Base-by-base conservation (phyloP, 2,113 vertebrate species). In the Sialia sialis region DNA sequence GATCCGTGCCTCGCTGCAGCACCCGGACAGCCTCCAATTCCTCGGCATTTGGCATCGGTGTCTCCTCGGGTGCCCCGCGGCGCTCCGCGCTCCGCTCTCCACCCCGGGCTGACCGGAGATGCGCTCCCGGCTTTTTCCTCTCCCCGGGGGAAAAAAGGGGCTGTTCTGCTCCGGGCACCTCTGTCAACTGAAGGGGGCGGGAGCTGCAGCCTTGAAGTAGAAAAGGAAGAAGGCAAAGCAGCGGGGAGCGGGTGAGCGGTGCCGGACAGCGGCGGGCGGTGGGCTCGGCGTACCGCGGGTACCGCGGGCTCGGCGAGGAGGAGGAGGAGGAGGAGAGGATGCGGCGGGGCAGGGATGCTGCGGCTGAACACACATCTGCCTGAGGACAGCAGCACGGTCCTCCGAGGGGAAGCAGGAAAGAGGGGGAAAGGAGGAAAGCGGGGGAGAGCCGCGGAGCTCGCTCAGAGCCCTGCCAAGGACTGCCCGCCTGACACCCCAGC, bases 111-210 rank as follows among this genome's bases (percentile, higher is more conserved):
- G 55, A 64, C 88, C 88, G 5, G 43, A 6, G 79, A 52, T 5
- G 34, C 26, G 23, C 84, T 72, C 39, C n/a, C 9, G 48, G 55
- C 4, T 23, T 89, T 64, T 60, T 51, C 49, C 52, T 44, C 72
- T 78, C 26, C 26, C 38, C 1, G 14, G 32, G 36, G 13, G 25
- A 59, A 79, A 79, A 75, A 32, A 11, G 78, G 70, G 84, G 78
- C 54, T 41, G 75, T 59, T 88, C 93, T 60, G 86, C 80, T 88
- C 86, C 75, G 36, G 72, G 75, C 88, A 92, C 36, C 78, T 80
- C 72, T 75, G 87, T 80, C 93, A 60, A 72, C 87, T 90, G 92
- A 90, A 91, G 39, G 80, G 94, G 94, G 94, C 77, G 95, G 93
- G 91, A 87, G 94, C 87, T 79, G 76, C 62, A 86, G 83, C 75